Conservation (phyloP, 2,888 invertebrate genomes). For the Drosophila trichaetosa region DNA sequence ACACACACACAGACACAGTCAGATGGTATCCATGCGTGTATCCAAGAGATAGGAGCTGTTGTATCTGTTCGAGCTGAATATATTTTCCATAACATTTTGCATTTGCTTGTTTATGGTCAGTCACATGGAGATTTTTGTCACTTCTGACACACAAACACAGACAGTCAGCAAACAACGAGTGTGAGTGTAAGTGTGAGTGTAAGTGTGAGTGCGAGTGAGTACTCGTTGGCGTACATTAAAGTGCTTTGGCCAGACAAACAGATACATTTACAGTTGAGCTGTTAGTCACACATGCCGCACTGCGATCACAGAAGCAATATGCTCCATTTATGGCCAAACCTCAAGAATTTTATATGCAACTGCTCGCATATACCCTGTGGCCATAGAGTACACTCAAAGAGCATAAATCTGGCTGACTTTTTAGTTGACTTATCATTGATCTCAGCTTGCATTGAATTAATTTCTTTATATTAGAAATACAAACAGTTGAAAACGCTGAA, state of each 20-base stretch:
- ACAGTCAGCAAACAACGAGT: not conserved
- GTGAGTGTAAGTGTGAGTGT: not conserved
- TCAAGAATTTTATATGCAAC: conserved; percentile 34
- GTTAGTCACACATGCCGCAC: conserved; percentile 58
- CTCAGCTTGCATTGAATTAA: not conserved
- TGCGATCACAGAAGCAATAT: conserved; percentile 50
- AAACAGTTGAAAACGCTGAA: not conserved
- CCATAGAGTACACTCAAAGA: not conserved
- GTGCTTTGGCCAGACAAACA: conserved; percentile 47
- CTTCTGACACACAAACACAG: conserved; percentile 27
- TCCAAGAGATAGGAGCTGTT: conserved; percentile 48
- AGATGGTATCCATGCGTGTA: conserved; percentile 52
- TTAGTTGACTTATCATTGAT: not conserved
- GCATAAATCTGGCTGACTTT: too few species aligned
- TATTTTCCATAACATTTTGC: conserved; percentile 49
- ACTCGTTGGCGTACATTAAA: conserved; percentile 21
- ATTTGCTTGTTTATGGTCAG: conserved; percentile 63
- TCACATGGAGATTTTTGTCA: conserved; percentile 47
- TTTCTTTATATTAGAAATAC: not conserved
- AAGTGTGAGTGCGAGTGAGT: not conserved
- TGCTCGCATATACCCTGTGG: conserved; percentile 9
- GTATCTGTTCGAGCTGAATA: conserved; percentile 26
- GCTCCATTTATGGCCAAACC: conserved; percentile 38
- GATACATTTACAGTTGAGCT: conserved; percentile 54
- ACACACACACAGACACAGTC: conserved; percentile 4